These are phyloP conservation scores for Lysandra bellargus DNA, from an alignment of 2,888 invertebrate species.

Conservation along the genomic window DNA sequence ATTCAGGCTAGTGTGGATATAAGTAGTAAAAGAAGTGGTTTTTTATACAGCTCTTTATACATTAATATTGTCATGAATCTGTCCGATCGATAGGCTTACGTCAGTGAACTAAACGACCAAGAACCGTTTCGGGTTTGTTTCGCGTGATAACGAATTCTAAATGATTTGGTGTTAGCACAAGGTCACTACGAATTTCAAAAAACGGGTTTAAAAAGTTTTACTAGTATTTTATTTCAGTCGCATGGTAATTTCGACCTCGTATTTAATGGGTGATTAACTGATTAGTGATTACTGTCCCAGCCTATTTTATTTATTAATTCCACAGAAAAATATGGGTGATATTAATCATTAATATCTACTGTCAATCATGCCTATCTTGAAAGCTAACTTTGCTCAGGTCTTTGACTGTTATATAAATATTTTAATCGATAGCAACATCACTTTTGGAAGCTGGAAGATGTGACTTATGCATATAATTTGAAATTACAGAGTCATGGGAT, in stretches of 20 bases:
- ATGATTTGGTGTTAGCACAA: constrained; percentile 14
- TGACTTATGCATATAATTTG: neutral
- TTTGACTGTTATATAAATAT: no score
- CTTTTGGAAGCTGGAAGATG: no score
- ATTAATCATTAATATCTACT: no score
- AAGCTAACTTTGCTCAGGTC: no score
- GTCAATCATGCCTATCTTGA: no score
- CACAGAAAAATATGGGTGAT: no score
- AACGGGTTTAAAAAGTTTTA: constrained; percentile 18
- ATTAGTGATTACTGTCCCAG: neutral
- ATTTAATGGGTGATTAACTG: neutral
- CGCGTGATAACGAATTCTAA: constrained; percentile 23
- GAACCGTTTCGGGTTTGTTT: constrained; percentile 13
- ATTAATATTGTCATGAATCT: neutral
- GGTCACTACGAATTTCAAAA: neutral
- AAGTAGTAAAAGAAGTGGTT: no score
- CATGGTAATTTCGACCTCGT: neutral
- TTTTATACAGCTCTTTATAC: neutral
- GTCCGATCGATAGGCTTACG: constrained; percentile 19
- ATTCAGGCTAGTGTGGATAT: no score
- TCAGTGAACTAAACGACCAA: neutral
- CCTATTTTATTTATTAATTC: neutral
- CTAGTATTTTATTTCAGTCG: neutral
- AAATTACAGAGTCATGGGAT: neutral
- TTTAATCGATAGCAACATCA: no score